Percentiles rank a stretch among this genome's conserved stretches.
Evolutionary conservation across 2,888 invertebrate genomes (phyloP).

Genomic region (Nasonia oneida): DNA sequence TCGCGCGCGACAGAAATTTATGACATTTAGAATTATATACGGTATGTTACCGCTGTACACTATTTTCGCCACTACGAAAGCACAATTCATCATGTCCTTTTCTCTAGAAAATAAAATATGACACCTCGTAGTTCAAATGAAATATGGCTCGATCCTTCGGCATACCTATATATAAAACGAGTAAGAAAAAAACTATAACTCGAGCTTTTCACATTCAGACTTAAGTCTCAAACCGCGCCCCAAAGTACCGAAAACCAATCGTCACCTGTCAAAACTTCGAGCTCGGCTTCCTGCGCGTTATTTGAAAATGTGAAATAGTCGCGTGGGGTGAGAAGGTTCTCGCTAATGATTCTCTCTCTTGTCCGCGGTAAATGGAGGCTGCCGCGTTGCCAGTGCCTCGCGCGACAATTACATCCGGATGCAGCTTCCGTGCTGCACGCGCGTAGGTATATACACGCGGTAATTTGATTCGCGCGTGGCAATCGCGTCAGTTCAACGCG

Average conservation of each 20-base stretch:
- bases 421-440: neutral
- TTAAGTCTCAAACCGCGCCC: neutral
- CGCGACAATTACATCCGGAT: conserved; percentile 14
- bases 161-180: neutral
- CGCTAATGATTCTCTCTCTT: conserved; percentile 17
- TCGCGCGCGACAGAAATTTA: no score
- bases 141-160: neutral
- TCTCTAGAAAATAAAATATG: neutral
- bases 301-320: neutral
- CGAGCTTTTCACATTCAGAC: neutral
- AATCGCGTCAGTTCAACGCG: neutral
- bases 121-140: neutral
- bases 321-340: neutral
- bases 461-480: conserved; percentile 3
- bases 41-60: neutral
- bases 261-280: conserved; percentile 1
- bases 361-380: neutral
- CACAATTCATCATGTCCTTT: neutral
- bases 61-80: neutral
- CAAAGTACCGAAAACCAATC: neutral
- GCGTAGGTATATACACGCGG: neutral
- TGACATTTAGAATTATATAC: no score
- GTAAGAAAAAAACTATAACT: neutral
- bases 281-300: neutral
- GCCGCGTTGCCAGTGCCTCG: neutral